Conservation (phyloP, 2,797 vertebrate genomes). For the Botia almorhae region DNA sequence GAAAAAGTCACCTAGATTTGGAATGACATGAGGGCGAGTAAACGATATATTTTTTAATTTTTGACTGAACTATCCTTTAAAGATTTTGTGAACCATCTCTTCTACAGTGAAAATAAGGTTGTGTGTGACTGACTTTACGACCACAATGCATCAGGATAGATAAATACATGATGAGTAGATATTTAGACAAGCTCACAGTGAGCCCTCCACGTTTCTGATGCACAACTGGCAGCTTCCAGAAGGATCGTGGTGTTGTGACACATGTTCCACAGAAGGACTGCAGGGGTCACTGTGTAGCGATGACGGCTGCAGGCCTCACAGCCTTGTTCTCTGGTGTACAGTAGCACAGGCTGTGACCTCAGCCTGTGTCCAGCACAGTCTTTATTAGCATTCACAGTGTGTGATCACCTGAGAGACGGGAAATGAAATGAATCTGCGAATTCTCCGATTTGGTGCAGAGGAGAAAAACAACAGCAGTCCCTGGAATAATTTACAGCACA, state of each 20-base stretch:
- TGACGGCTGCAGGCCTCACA: constrained; percentile 42
- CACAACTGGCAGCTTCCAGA: constrained; percentile 27
- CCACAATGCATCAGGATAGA: neutral
- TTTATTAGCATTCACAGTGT: constrained; percentile 78
- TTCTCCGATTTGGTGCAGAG: constrained; percentile 78
- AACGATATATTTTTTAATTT: too few relatives aligned
- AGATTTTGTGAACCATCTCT: too few relatives aligned
- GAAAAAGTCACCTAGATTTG: too few relatives aligned
- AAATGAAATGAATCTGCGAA: constrained; percentile 82
- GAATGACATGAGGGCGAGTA: too few relatives aligned
- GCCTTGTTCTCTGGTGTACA: constrained; percentile 44
- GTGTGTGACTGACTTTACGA: neutral
- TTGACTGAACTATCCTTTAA: too few relatives aligned
- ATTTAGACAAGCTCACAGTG: neutral
- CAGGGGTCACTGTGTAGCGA: constrained; percentile 60
- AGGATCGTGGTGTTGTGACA: constrained; percentile 22
- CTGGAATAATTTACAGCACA: constrained; percentile 36
- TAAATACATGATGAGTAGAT: neutral
- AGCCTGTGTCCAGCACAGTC: constrained; percentile 70
- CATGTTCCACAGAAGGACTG: constrained; percentile 55
- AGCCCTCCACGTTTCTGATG: neutral
- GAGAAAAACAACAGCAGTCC: constrained; percentile 54
- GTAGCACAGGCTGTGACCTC: constrained; percentile 52
- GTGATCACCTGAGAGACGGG: constrained; percentile 76
- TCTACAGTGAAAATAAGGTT: too few relatives aligned